These are phyloP conservation scores for Zosterops japonicus DNA, from an alignment of 2,113 vertebrate species.

Conservation along the genomic window DNA sequence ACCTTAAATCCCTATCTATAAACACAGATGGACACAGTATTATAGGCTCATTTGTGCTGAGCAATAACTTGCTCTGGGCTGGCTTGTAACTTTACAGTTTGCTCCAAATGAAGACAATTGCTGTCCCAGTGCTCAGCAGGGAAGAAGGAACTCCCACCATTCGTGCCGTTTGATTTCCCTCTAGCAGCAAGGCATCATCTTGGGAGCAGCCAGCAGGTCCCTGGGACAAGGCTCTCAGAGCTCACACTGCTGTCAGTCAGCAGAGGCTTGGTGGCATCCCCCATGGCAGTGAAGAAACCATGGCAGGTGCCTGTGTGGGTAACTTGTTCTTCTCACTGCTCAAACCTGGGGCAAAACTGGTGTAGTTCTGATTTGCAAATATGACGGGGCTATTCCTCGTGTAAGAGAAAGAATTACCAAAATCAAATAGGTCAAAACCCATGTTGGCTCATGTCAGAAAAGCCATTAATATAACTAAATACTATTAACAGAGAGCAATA, in stretches of 20 bases:
- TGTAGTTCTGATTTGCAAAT: neutral
- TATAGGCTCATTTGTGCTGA: neutral
- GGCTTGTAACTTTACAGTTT: neutral
- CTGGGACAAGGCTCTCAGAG: neutral
- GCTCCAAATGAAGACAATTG: neutral
- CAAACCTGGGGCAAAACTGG: neutral
- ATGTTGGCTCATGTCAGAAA: conserved; percentile 9
- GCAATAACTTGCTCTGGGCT: neutral
- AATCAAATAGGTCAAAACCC: conserved; percentile 10
- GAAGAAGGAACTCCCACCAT: neutral
- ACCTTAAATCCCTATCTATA: neutral
- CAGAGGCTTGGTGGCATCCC: neutral
- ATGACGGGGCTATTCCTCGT: neutral
- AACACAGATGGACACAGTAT: neutral
- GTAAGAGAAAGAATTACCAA: neutral
- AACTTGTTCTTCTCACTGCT: neutral
- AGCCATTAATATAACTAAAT: conserved; percentile 42
- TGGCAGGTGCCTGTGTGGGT: neutral
- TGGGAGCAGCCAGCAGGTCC: neutral
- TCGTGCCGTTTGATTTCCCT: neutral
- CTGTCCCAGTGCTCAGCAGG: neutral
- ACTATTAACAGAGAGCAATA: conserved; percentile 32
- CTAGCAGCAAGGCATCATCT: neutral
- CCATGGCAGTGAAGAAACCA: fast-evolving
- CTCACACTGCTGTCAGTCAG: fast-evolving